A percentile compares a stretch with the other conserved stretches of the same genome.
Conservation (phyloP, 2,113 vertebrate genomes). For the Bos taurus region DNA sequence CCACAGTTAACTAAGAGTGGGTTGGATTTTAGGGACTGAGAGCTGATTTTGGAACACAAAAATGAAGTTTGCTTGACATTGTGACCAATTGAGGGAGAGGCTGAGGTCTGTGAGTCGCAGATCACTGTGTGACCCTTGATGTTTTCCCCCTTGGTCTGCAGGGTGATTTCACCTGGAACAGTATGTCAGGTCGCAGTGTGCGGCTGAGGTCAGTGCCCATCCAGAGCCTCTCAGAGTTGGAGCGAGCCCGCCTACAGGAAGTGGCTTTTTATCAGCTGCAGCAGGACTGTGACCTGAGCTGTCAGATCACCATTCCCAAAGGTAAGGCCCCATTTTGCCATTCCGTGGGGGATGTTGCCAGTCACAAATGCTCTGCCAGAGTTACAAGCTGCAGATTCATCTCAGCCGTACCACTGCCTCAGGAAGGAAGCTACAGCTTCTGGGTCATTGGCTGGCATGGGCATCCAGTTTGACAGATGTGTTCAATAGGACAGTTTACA, state of each 20-base stretch:
- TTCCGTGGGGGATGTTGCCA: constrained; percentile 1
- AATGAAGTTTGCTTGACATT: constrained; percentile 2
- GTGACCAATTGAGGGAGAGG: background rate
- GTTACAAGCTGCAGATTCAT: background rate
- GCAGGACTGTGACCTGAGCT: constrained; percentile 92
- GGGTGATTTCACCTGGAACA: constrained; percentile 98
- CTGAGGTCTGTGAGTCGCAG: constrained; percentile 52
- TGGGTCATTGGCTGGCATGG: background rate
- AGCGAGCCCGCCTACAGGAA: constrained; percentile 94
- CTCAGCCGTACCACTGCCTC: background rate
- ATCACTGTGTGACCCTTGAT: constrained; percentile 59
- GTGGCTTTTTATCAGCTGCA: constrained; percentile 93
- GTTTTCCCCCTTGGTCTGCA: constrained; percentile 79
- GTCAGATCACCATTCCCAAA: constrained; percentile 98
- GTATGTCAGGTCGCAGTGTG: constrained; percentile 90
- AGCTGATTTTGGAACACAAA: background rate
- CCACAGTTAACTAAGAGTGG: background rate
- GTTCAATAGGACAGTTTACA: background rate
- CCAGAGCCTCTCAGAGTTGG: constrained; percentile 96
- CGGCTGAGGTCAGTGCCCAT: constrained; percentile 92
- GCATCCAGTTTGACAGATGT: constrained; percentile 35
- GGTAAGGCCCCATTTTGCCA: constrained; percentile 80
- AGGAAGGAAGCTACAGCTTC: constrained; percentile 36
- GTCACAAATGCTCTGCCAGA: background rate
- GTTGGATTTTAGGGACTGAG: background rate